Evolutionary conservation across 2,888 invertebrate species (phyloP), one percentile per base, ranked within the genome.

Genomic region (Cactoblastis cactorum): DNA sequence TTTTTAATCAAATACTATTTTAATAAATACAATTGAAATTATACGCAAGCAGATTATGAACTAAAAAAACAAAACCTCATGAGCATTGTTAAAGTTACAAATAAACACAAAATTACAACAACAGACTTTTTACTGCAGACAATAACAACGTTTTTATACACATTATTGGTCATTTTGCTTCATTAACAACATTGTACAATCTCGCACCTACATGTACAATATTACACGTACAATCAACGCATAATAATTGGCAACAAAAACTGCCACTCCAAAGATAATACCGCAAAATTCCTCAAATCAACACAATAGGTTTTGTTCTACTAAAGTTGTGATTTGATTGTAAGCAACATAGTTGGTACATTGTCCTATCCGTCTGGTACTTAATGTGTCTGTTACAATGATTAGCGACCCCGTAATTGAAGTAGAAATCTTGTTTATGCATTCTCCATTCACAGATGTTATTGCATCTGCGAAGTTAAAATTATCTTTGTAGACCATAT

Each of bases 241-340:
- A 70, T 72, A 75, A 73, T 77, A 75, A 77, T 75, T 71, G 69
- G 62, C 54, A 58, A 77, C 78, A 83, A 83, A 82, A 86, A 85
- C 77, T 82, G 77, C 82, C 80, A 83, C 80, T 78, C 73, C 70
- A 67, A 74, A 69, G 77, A 83, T 85, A 88, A 58, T 87, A 81
- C 82, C 76, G 82, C 76, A 77, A 87, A 82, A 88, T 86, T 56
- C 56, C 58, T 41, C 56, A 56, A 32, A 53, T 49, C 49, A 43
- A 47, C 41, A 50, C 52, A 56, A 54, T 52, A 33, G 32, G 41
- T 47, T 48, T 51, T 41, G 53, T 49, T 53, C 56, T 55, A 55
- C 50, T 53, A 53, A 56, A 55, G 53, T 35, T 52, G 47, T 46
- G 58, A 55, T 51, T 55, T 68, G 65, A 71, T 74, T 77, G 75